Evolutionary conservation across 1,140 invertebrate species (phyloP).

Genomic region (Rhynchophorus ferrugineus): DNA sequence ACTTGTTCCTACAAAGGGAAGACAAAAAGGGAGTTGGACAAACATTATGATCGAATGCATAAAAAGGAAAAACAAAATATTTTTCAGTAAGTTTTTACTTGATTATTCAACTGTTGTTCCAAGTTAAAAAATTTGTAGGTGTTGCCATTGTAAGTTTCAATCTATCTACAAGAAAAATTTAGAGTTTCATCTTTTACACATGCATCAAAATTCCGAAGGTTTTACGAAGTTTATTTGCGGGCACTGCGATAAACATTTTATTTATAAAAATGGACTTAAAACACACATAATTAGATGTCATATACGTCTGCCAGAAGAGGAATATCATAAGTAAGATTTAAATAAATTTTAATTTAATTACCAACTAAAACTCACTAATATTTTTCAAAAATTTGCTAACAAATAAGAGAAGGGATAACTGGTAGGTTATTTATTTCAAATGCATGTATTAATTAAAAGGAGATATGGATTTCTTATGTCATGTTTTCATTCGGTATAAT

Average conservation of each 20-base stretch:
- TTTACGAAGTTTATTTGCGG: constrained; percentile 17
- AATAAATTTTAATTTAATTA: background rate
- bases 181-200: constrained; percentile 13
- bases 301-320: constrained; percentile 12
- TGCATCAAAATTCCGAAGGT: constrained; percentile 16
- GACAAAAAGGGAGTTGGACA: constrained; percentile 10
- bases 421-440: no score
- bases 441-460: no score
- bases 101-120: background rate
- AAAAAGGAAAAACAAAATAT: constrained; percentile 10
- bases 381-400: no score
- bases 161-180: constrained; percentile 21
- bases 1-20: constrained; percentile 21
- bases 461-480: no score
- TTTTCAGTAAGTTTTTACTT: constrained; percentile 4
- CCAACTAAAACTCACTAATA: no score
- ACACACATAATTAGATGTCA: constrained; percentile 12
- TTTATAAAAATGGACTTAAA: constrained; percentile 18
- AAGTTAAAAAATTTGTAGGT: constrained; percentile 7
- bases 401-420: no score
- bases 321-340: constrained; percentile 18
- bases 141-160: constrained; percentile 10
- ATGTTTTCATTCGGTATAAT: no score
- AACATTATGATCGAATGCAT: constrained; percentile 15
- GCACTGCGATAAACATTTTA: constrained; percentile 13